These are phyloP conservation scores for Didymodactylos carnosus DNA, from an alignment of 2,888 invertebrate genomes.

Conservation along the genomic window DNA sequence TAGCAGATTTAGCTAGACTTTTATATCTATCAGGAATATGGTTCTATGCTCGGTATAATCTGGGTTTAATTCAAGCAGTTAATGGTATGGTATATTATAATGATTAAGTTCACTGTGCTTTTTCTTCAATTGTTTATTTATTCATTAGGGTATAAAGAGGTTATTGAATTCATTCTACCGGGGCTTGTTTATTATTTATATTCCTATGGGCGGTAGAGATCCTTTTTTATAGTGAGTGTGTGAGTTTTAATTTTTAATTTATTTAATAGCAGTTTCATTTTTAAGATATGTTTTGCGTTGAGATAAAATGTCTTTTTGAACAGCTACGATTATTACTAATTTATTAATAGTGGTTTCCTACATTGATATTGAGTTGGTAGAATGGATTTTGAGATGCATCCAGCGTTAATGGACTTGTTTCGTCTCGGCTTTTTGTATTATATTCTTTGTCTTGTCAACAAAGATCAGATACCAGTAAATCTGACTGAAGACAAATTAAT, in stretches of 20 bases:
- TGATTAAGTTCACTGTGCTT: not conserved
- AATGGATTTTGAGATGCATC: not conserved
- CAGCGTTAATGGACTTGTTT: not conserved
- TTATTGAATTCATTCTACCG: not conserved
- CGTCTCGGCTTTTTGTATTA: not conserved
- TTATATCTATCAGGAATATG: not conserved
- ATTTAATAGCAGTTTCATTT: conserved; percentile 7
- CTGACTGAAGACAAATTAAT: too few species aligned
- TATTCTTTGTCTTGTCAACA: too few species aligned
- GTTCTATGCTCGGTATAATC: not conserved
- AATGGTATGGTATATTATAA: not conserved
- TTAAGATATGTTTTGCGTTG: conserved; percentile 14
- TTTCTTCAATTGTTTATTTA: not conserved
- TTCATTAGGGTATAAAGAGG: not conserved
- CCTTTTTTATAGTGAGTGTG: conserved; percentile 12
- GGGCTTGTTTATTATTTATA: not conserved
- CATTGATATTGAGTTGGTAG: not conserved
- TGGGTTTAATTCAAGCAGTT: not conserved
- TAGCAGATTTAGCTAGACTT: not conserved
- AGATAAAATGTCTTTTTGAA: conserved; percentile 12
- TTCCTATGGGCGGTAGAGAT: not conserved
- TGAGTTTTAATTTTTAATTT: not conserved
- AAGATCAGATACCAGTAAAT: too few species aligned
- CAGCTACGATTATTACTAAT: conserved; percentile 13
- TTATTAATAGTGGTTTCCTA: not conserved